Conservation (phyloP, 2,797 vertebrate genomes). For the Platalea minor region DNA sequence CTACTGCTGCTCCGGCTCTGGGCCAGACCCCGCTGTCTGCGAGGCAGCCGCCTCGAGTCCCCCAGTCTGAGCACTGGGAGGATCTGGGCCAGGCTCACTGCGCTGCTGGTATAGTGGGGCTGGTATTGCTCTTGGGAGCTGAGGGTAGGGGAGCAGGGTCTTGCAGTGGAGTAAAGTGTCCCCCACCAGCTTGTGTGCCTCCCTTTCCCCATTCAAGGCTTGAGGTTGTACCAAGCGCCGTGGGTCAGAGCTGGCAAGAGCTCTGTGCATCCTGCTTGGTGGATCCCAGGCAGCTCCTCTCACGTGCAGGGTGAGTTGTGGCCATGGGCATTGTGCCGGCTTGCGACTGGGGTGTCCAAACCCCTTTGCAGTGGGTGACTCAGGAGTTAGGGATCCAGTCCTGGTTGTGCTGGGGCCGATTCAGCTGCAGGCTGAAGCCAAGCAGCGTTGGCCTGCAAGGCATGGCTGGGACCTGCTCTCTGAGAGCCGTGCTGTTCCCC, state of each 20-base stretch:
- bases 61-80: fast-evolving
- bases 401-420: background rate
- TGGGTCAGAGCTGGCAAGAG: background rate
- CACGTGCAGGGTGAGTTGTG: fast-evolving
- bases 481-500: background rate
- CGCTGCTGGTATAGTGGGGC: background rate
- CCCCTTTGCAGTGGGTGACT: background rate
- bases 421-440: background rate
- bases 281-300: background rate
- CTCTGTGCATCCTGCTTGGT: background rate
- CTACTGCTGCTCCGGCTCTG: background rate
- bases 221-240: fast-evolving
- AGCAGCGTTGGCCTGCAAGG: background rate
- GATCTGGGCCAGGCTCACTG: background rate
- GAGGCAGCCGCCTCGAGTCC: background rate
- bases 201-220: background rate
- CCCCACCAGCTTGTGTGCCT: background rate
- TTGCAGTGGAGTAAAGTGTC: background rate
- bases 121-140: background rate
- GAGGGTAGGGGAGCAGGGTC: background rate
- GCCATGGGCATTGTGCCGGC: background rate
- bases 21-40: background rate
- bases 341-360: background rate
- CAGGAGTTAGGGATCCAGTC: background rate
- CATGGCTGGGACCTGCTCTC: background rate